Conservation (phyloP, 2,113 vertebrate species). For the Orthonyx spaldingii region DNA sequence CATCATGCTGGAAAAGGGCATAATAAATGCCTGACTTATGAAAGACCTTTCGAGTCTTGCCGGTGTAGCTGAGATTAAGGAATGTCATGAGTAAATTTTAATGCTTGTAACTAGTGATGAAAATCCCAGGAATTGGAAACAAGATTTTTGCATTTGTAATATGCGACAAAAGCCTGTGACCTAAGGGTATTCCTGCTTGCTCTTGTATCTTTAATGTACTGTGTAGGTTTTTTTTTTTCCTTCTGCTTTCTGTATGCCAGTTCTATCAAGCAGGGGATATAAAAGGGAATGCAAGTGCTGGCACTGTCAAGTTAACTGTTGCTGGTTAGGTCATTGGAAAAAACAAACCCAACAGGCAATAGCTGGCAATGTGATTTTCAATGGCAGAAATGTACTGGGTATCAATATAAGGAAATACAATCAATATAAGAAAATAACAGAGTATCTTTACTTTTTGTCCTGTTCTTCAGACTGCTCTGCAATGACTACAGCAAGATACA, state of each 20-base stretch:
- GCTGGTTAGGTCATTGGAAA: not conserved
- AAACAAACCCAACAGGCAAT: not conserved
- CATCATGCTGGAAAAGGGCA: not conserved
- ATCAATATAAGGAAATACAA: not conserved
- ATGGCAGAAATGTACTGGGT: not conserved
- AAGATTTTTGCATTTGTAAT: not conserved
- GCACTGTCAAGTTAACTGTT: not conserved
- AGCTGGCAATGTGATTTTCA: not conserved
- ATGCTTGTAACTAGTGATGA: not conserved
- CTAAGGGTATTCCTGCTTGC: not conserved
- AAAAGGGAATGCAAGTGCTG: not conserved
- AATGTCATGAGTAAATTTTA: not conserved
- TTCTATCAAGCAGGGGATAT: not conserved
- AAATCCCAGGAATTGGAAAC: not conserved
- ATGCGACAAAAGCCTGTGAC: not conserved
- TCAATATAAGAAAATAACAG: not conserved
- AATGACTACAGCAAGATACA: slow-evolving; percentile 93
- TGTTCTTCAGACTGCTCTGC: slow-evolving; percentile 77
- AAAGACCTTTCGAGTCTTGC: not conserved
- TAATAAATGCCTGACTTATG: not conserved
- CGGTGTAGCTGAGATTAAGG: not conserved
- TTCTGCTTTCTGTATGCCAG: not conserved
- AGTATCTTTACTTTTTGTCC: not conserved
- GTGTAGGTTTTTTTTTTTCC: not conserved
- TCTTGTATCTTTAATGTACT: not conserved